A percentile compares a stretch with the other conserved stretches of the same genome.
phyloP scores from a whole-genome alignment of 2,797 vertebrate genomes.

The Sorex maritimensis region DNA sequence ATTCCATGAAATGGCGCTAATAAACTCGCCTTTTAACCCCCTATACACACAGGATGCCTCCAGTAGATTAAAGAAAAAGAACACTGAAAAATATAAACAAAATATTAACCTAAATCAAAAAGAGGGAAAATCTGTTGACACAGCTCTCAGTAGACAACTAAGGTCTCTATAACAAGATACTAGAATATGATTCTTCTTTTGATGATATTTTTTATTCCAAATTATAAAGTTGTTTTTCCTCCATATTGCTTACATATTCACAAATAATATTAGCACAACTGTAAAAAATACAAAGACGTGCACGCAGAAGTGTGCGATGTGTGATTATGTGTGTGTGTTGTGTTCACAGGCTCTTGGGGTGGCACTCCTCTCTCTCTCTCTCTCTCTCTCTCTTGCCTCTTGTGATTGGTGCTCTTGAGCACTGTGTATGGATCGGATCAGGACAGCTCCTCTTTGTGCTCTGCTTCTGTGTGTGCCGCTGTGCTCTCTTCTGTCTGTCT shows the following conservation, averaged over 20 bases:
- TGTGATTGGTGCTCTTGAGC: too few species aligned
- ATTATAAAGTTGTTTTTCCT: slow-evolving; percentile 33
- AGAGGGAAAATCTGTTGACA: slow-evolving; percentile 9
- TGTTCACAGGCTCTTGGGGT: too few species aligned
- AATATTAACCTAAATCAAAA: background rate
- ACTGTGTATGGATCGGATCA: too few species aligned
- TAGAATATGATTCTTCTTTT: background rate
- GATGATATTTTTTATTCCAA: background rate
- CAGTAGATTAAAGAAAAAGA: background rate
- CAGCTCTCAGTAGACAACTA: background rate
- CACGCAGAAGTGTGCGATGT: too few species aligned
- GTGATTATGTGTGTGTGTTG: too few species aligned
- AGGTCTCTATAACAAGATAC: background rate
- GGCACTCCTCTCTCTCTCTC: too few species aligned
- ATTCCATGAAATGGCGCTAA: background rate
- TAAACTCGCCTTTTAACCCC: background rate
- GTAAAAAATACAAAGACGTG: too few species aligned
- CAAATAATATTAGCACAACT: background rate
- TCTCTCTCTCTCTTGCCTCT: too few species aligned
- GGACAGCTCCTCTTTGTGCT: too few species aligned
- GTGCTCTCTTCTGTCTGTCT: too few species aligned
- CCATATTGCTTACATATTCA: slow-evolving; percentile 41
- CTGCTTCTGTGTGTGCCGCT: too few species aligned
- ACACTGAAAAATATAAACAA: background rate
- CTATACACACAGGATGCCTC: background rate